phyloP scores from a whole-genome alignment of 2,113 vertebrate species.

The Meleagris gallopavo region DNA sequence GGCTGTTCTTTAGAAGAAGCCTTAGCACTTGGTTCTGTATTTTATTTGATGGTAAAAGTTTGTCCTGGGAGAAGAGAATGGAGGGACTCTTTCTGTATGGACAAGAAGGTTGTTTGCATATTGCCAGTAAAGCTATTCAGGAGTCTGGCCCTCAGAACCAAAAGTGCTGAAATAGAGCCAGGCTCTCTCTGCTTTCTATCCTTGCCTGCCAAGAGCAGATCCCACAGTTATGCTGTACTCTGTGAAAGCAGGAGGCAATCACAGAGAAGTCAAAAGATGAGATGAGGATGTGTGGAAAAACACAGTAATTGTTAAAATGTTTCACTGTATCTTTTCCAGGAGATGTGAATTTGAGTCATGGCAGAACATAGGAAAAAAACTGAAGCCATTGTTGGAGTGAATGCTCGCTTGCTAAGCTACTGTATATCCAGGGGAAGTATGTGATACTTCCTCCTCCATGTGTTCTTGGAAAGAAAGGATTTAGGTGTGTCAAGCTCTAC shows the following conservation, averaged over 20 bases:
- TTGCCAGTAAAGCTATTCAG: not conserved
- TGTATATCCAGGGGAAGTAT: not conserved
- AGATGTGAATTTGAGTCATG: not conserved
- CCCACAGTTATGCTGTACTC: not conserved
- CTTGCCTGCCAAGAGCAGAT: not conserved
- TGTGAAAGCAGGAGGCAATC: not conserved
- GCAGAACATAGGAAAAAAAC: not conserved
- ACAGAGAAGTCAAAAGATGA: not conserved
- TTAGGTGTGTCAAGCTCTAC: not conserved
- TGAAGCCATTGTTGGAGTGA: not conserved
- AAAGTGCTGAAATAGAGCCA: not conserved
- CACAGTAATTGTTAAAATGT: not conserved
- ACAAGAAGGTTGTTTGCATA: not conserved
- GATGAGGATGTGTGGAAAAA: not conserved
- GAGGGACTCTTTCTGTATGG: not conserved
- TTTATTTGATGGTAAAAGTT: not conserved
- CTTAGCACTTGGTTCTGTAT: not conserved
- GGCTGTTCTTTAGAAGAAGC: not conserved
- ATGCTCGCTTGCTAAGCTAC: not conserved
- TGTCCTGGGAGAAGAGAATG: not conserved
- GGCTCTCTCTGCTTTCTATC: not conserved
- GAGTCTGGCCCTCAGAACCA: not conserved
- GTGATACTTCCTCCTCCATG: not conserved
- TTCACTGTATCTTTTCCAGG: not conserved
- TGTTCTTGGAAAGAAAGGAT: not conserved